Percentiles rank a stretch among this genome's conserved stretches.
Evolutionary conservation across 2,113 vertebrate genomes (phyloP).

Genomic region (Naja naja): DNA sequence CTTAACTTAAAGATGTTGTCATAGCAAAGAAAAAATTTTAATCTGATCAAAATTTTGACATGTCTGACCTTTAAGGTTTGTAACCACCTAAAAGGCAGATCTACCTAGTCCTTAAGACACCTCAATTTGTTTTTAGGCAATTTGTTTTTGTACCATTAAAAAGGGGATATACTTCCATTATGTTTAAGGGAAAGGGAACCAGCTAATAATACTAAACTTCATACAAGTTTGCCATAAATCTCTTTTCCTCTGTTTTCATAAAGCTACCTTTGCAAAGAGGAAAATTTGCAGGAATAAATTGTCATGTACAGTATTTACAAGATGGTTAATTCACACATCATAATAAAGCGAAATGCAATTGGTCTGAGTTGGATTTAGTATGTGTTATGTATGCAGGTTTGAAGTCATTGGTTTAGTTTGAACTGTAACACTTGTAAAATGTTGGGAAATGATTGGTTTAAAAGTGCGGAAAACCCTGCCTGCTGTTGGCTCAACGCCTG

Average conservation of each 20-base stretch:
- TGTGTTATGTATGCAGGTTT: too few relatives aligned
- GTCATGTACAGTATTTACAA: not conserved
- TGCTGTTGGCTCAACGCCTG: too few relatives aligned
- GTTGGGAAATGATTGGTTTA: too few relatives aligned
- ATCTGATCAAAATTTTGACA: constrained; percentile 72
- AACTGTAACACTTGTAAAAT: too few relatives aligned
- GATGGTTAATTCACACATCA: not conserved
- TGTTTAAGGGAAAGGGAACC: constrained; percentile 45
- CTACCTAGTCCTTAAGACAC: constrained; percentile 53
- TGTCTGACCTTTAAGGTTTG: constrained; percentile 66
- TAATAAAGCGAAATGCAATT: not conserved
- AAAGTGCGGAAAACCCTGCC: too few relatives aligned
- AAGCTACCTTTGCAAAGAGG: not conserved
- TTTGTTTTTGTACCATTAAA: constrained; percentile 69
- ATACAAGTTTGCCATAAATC: not conserved
- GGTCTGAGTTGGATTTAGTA: not conserved
- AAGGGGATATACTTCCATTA: constrained; percentile 64
- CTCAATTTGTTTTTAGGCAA: constrained; percentile 66
- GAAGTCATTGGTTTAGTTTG: too few relatives aligned
- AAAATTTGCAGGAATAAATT: not conserved
- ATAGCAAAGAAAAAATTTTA: constrained; percentile 67
- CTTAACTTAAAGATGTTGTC: constrained; percentile 67
- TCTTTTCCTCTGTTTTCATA: not conserved
- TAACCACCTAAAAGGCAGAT: constrained; percentile 67
- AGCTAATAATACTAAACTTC: not conserved